These are phyloP conservation scores for Macquaria australasica DNA, from an alignment of 2,113 vertebrate species.

Conservation along the genomic window DNA sequence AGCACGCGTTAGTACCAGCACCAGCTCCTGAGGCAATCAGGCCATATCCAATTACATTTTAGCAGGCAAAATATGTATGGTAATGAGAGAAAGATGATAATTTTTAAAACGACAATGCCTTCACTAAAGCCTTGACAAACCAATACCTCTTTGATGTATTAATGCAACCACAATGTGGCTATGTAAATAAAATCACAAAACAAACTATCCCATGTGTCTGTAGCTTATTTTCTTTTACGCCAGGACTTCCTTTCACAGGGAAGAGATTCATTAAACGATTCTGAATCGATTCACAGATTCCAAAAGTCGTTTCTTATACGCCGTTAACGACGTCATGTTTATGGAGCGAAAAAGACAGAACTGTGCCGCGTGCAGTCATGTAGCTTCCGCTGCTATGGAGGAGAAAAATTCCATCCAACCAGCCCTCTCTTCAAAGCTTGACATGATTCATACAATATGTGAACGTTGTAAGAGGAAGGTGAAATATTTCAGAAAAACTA, in stretches of 20 bases:
- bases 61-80: slow-evolving; percentile 48
- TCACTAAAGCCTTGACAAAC: slow-evolving; percentile 28
- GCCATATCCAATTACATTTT: slow-evolving; percentile 56
- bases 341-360: too few relatives aligned
- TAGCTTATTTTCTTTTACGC: background rate
- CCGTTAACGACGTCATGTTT: too few relatives aligned
- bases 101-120: slow-evolving; percentile 31
- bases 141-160: slow-evolving; percentile 23
- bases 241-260: background rate
- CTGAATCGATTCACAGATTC: background rate
- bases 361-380: background rate
- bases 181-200: slow-evolving; percentile 9
- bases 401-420: background rate
- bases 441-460: background rate
- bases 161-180: slow-evolving; percentile 12
- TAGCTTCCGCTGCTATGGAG: background rate
- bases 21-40: slow-evolving; percentile 47
- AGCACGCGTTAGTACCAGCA: slow-evolving; percentile 48
- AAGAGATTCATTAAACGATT: background rate
- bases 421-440: background rate
- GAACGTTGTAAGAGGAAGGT: too few relatives aligned
- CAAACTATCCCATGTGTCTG: background rate
- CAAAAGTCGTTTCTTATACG: background rate
- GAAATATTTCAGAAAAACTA: too few relatives aligned
- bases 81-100: slow-evolving; percentile 43